Evolutionary conservation across 2,888 invertebrate genomes (phyloP), one percentile per base, ranked within the genome.

Genomic region (Helicoverpa assulta): DNA sequence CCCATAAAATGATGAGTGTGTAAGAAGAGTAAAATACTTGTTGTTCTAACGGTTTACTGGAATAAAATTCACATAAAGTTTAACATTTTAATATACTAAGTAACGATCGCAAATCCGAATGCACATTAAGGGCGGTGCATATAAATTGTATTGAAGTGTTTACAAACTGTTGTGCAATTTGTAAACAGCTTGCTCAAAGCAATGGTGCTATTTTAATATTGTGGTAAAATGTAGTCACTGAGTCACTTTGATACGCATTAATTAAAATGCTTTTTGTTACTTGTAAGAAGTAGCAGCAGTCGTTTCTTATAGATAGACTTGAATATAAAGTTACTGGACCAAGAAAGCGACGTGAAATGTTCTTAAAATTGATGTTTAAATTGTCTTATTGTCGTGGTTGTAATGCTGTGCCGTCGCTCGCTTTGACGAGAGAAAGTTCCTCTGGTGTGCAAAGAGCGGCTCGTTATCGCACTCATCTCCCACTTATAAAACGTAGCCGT

Each of bases 341-440:
- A 70, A 70, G 65, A 70, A 60, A 63, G 52, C 37, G n/a, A 52
- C 47, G 52, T 58, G 63, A 75, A 77, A 71, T 69, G 64, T 55
- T 73, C 14, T 33, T 52, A 65, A 51, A 78, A 67, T 54, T 73
- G 78, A 81, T 78, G 55, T 67, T 66, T 37, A 70, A 69, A 73
- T 62, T 55, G 62, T 73, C 60, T 77, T 74, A 70, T 76, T 81
- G 84, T 76, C 79, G 69, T 74, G 67, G 65, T 67, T 65, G 63
- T 70, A 63, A 53, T 62, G 70, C 67, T 55, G 71, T 67, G 64
- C 61, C 68, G 60, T 29, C 60, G 61, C n/a, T 37, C 54, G 70
- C 61, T 59, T 62, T 37, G 67, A 29, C 43, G 55, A 71, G 82
- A 70, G 82, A 82, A 82, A 82, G 82, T 84, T 63, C 58, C 57